phyloP scores from a whole-genome alignment of 2,888 invertebrate genomes.

The Neoaliturus tenellus region DNA sequence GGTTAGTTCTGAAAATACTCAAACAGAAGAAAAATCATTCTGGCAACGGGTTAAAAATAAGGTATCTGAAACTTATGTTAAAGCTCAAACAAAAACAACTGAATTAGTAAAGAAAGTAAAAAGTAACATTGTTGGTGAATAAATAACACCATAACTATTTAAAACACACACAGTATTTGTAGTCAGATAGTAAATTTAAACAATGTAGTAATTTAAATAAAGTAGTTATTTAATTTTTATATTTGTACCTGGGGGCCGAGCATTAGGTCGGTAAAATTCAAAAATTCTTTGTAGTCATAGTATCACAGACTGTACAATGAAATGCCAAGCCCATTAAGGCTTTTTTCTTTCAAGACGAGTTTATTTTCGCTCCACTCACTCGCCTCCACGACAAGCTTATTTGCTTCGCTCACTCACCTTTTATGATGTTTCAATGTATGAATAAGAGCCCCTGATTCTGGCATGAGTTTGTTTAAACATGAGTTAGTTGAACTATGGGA shows the following conservation, averaged over 20 bases:
- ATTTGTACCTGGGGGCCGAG: not conserved
- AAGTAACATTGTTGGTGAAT: conserved; percentile 49
- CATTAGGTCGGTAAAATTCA: not conserved
- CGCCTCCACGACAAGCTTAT: no score
- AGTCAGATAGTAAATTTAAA: not conserved
- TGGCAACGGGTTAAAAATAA: conserved; percentile 77
- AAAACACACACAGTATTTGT: not conserved
- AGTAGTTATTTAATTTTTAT: not conserved
- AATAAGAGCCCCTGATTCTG: no score
- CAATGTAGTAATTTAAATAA: not conserved
- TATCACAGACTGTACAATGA: no score
- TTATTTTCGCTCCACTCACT: no score
- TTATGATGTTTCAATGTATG: no score
- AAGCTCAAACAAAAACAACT: conserved; percentile 75
- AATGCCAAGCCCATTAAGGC: no score
- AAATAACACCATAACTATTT: not conserved
- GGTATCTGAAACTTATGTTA: conserved; percentile 75
- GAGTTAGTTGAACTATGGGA: no score
- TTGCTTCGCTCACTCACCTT: no score
- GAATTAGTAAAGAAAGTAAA: conserved; percentile 68
- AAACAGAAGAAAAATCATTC: conserved; percentile 70
- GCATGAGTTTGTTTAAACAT: no score
- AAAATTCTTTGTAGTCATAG: not conserved
- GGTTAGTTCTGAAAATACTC: conserved; percentile 62
- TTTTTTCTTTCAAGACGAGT: no score